Conservation (phyloP, 2,888 invertebrate genomes). For the Lasioglossum marginatum region DNA sequence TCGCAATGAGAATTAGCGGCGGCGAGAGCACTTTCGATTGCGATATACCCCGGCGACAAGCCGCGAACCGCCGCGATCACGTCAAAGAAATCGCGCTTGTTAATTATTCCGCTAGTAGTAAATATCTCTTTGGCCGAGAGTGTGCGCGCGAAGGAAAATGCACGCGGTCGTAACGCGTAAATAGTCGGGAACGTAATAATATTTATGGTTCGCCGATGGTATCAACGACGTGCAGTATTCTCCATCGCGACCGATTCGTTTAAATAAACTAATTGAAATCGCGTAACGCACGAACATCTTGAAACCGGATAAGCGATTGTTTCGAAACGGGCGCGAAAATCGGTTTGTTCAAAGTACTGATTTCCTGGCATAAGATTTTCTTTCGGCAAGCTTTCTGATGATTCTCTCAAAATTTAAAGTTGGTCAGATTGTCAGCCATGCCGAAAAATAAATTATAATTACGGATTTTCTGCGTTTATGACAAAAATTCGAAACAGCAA, state of each 20-base stretch:
- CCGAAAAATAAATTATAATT: not conserved
- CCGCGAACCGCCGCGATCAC: constrained; percentile 17
- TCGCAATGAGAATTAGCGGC: constrained; percentile 17
- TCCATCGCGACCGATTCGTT: not conserved
- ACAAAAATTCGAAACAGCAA: not conserved
- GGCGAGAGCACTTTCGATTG: constrained; percentile 20
- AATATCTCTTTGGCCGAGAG: constrained; percentile 26
- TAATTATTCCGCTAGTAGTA: constrained; percentile 40
- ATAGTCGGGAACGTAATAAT: constrained; percentile 40
- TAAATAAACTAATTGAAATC: not conserved
- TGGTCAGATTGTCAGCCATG: not conserved
- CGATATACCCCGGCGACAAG: constrained; percentile 38
- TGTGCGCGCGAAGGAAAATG: constrained; percentile 36
- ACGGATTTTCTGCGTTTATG: not conserved
- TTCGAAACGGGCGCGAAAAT: not conserved
- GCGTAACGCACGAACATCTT: not conserved
- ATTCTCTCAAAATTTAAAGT: not conserved
- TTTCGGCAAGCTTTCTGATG: not conserved
- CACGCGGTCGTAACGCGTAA: constrained; percentile 41
- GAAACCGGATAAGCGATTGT: not conserved
- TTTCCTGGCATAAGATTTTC: no score
- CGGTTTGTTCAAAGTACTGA: not conserved
- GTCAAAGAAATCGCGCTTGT: constrained; percentile 44
- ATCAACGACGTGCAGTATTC: constrained; percentile 18
- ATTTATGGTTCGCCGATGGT: constrained; percentile 51